phyloP scores from a whole-genome alignment of 2,888 invertebrate genomes.

The Thalpophila matura region DNA sequence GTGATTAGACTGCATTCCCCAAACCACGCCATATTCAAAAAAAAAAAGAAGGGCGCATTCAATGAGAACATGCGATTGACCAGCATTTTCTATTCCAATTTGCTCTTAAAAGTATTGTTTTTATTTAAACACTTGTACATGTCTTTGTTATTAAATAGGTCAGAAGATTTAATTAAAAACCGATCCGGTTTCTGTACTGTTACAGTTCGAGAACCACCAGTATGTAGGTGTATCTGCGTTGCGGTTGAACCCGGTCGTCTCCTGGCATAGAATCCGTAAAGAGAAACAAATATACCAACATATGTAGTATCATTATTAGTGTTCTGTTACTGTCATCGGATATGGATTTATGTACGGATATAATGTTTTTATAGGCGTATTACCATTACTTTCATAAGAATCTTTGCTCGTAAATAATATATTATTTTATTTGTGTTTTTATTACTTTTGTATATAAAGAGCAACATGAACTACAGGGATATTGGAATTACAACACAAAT shows the following conservation, averaged over 20 bases:
- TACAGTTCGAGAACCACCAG: too few species aligned
- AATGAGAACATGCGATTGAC: too few species aligned
- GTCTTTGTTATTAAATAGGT: too few species aligned
- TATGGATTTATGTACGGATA: conserved; percentile 31
- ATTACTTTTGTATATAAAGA: conserved; percentile 35
- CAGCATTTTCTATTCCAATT: too few species aligned
- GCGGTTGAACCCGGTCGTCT: neutral
- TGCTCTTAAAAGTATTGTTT: too few species aligned
- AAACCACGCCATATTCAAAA: too few species aligned
- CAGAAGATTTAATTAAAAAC: too few species aligned
- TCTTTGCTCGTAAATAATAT: conserved; percentile 48
- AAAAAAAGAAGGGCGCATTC: too few species aligned
- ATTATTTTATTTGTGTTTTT: conserved; percentile 46
- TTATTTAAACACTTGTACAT: too few species aligned
- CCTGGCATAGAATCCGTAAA: neutral
- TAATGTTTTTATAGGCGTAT: conserved; percentile 38
- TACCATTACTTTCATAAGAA: conserved; percentile 34
- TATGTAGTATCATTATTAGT: conserved; percentile 23
- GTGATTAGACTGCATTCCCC: too few species aligned
- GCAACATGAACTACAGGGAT: conserved; percentile 8
- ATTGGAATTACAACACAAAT: conserved; percentile 1
- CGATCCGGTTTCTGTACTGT: too few species aligned
- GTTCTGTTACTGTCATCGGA: conserved; percentile 10
- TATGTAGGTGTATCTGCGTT: neutral
- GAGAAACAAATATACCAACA: neutral